Evolutionary conservation across 2,888 invertebrate species (phyloP), one percentile per base, ranked within the genome.

Genomic region (Xanthorhoe designata): DNA sequence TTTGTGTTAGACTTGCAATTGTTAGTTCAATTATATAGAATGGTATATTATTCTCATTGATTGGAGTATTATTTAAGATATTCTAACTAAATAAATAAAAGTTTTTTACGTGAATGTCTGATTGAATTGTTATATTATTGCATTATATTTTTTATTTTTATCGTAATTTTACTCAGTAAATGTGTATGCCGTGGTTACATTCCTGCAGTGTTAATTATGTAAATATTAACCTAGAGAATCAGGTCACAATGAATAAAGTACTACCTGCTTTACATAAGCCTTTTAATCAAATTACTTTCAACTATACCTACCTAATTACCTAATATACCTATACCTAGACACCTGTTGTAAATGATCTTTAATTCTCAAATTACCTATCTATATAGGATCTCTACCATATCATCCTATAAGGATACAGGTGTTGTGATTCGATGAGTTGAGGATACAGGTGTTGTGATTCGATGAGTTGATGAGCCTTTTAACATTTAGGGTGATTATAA

Each of bases 181-280:
- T 64, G 50, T 19, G 47, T 64, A 64, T 70, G 75, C 72, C 76
- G 73, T 75, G 75, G 76, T 83, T 84, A 89, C 90, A 91, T 91
- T 91, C 90, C 90, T 86, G 84, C 79, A 82, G 84, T 84, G 81
- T 86, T 86, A 86, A 87, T 81, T 83, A 71, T 92, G 90, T 92
- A 91, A 89, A 91, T 91, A 91, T 87, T 89, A 83, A 71, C 76
- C 82, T 87, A 88, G 80, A 87, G 78, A 81, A 85, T 79, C 84
- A 80, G 89, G 90, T 92, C 91, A 92, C 91, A 92, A 90, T 90
- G 89, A 92, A 90, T 90, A 90, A 89, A 88, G 55, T 59, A 62
- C 66, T 71, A 67, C 68, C 69, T 70, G 68, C 68, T 66, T 71
- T 66, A 66, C 38, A 57, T 57, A 18, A 18, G 10, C 10, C 24